These are phyloP conservation scores for Creontiades dilutus DNA, from an alignment of 2,888 invertebrate species.

Conservation along the genomic window DNA sequence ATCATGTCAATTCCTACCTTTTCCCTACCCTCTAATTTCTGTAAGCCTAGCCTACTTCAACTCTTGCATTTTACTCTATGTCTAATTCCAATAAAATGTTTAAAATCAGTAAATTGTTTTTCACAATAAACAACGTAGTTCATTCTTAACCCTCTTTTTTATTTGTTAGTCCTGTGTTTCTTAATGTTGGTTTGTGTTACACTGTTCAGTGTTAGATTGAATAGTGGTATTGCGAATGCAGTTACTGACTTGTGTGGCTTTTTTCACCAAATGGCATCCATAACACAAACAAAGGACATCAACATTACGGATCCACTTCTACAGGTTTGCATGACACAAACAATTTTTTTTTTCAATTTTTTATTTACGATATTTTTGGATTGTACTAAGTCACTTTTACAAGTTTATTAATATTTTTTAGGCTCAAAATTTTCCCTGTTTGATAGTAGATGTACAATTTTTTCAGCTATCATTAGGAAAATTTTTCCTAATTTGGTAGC, in stretches of 20 bases:
- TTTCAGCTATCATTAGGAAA: too few relatives aligned
- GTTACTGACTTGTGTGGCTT: slow-evolving; percentile 73
- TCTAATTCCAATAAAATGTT: too few relatives aligned
- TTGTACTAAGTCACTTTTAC: too few relatives aligned
- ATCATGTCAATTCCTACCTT: too few relatives aligned
- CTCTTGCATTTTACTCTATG: too few relatives aligned
- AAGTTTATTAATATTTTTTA: too few relatives aligned
- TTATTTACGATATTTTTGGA: not conserved
- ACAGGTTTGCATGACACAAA: slow-evolving; percentile 71
- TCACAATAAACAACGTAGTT: not conserved
- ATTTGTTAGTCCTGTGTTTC: not conserved
- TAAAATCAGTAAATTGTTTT: too few relatives aligned
- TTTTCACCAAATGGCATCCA: slow-evolving; percentile 70
- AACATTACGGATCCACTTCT: slow-evolving; percentile 70
- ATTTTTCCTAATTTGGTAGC: too few relatives aligned
- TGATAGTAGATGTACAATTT: too few relatives aligned
- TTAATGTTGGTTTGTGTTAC: slow-evolving; percentile 51
- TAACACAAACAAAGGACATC: slow-evolving; percentile 72
- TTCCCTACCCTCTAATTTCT: too few relatives aligned
- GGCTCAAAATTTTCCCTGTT: too few relatives aligned
- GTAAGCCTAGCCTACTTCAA: too few relatives aligned
- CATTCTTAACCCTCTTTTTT: not conserved
- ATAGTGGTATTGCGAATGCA: slow-evolving; percentile 69
- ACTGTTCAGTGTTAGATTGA: slow-evolving; percentile 61
- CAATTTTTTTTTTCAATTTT: not conserved